phyloP scores from a whole-genome alignment of 64 coral and sea anemone species.

The Trachythela sp. region DNA sequence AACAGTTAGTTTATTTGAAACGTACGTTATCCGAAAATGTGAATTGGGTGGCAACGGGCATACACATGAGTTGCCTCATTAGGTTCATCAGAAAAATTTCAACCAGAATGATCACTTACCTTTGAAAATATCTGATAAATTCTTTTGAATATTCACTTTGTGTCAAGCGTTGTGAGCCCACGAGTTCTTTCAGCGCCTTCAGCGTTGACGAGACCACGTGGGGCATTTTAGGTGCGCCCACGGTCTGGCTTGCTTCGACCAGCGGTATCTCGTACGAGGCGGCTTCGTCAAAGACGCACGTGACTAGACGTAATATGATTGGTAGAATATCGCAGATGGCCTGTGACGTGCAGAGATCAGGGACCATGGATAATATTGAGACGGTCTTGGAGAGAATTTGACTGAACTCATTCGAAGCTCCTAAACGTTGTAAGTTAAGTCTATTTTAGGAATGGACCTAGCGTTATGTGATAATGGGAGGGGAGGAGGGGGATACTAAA shows the following conservation, averaged over 20 bases:
- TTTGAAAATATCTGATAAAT: slow-evolving; percentile 79
- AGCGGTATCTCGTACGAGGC: slow-evolving; percentile 42
- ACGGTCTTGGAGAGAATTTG: slow-evolving; percentile 7
- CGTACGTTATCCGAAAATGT: too few species aligned
- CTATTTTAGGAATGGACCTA: neutral
- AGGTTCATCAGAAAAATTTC: neutral
- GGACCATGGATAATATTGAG: neutral
- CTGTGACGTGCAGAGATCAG: neutral
- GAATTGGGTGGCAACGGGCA: too few species aligned
- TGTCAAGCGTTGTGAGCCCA: slow-evolving; percentile 57
- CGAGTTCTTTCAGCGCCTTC: slow-evolving; percentile 68
- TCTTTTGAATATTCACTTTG: slow-evolving; percentile 73
- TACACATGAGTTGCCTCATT: neutral
- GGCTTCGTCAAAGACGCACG: slow-evolving; percentile 17
- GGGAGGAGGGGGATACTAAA: too few species aligned
- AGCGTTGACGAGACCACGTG: slow-evolving; percentile 46
- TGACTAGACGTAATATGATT: neutral
- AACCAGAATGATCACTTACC: slow-evolving; percentile 38
- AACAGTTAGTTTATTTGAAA: too few species aligned
- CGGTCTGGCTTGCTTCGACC: neutral
- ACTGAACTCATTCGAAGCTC: neutral
- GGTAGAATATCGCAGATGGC: neutral
- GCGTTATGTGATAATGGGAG: too few species aligned
- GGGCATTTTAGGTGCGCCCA: slow-evolving; percentile 32
- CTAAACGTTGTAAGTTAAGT: neutral